phyloP scores from a whole-genome alignment of 1,140 invertebrate genomes.

The Metopolophium dirhodum region DNA sequence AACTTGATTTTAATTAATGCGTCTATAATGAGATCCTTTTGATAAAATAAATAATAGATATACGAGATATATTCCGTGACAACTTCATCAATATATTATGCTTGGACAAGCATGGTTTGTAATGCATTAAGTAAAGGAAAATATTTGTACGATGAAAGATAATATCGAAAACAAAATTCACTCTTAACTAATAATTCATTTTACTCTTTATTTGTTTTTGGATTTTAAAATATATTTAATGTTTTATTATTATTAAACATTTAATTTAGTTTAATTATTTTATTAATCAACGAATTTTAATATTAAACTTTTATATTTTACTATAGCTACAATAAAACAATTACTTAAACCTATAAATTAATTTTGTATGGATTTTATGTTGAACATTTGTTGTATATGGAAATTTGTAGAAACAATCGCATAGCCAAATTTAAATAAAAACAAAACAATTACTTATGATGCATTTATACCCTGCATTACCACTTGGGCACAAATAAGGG shows the following conservation, averaged over 20 bases:
- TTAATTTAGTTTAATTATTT: neutral
- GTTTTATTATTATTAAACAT: neutral
- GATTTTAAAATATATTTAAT: neutral
- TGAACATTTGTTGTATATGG: neutral
- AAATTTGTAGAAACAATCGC: neutral
- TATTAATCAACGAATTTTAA: neutral
- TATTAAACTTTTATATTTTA: neutral
- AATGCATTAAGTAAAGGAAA: neutral
- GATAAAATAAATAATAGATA: neutral
- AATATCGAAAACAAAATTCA: neutral
- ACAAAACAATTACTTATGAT: neutral
- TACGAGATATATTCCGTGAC: neutral
- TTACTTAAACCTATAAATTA: neutral
- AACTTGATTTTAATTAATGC: slow-evolving; percentile 2
- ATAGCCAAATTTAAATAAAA: neutral
- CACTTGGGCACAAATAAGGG: too few species aligned
- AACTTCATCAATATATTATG: neutral
- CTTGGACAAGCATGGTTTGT: neutral
- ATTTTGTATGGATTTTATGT: neutral
- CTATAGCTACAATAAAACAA: neutral
- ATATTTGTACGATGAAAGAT: neutral
- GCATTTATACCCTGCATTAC: neutral
- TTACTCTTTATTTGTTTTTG: neutral
- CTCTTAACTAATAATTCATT: neutral
- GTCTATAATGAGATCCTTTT: neutral